Base-by-base conservation (phyloP, 2,888 invertebrate species). In the Lasioglossum oenotherae region DNA sequence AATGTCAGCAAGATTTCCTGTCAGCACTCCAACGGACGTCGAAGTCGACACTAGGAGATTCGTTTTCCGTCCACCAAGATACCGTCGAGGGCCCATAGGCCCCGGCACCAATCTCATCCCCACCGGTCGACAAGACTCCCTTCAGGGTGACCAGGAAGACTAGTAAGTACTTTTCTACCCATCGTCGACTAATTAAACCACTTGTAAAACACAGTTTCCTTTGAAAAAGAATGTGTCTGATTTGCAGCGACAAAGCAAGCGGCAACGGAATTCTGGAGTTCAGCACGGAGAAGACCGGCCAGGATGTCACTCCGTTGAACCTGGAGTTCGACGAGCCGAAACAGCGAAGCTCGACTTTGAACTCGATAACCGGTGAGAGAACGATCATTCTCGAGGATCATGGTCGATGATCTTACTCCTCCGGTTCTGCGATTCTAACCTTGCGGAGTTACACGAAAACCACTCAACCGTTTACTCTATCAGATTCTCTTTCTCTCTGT, bases 241-340 rank as follows among this genome's bases (percentile, higher is more conserved):
- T 5, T 78, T 57, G 27, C 88, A 95, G 95, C 84, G 95, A 95
- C 64, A 95, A 95, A 90, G 93, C 93, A 67, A 94, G 93, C 88
- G 97, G 97, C 81, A 97, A 97, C 85, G 97, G 97, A 71, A 97
- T 97, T 91, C 95, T 98, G 79, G 98, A 98, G 95, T 98, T 98
- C 95, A 97, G 97, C 41, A 97, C 98, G 0, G 97, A 98, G 88
- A 98, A 98, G 94, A 98, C 98, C 0, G 98, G 98, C 0, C 97
- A 97, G 93, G 98, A 98, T 93, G 98, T 98, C 80, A 98, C 98
- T 2, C 98, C 98, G 0, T 96, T 98, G 88, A 98, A 98, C 95
- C 96, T 98, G 91, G 97, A 97, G 93, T 98, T 98, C 93, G 97
- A 97, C 90, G 96, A 96, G 83, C 96, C 96, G 80, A 97, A 97